Evolutionary conservation across 2,888 invertebrate genomes (phyloP), one percentile per base, ranked within the genome.

Genomic region (Sarcophaga rosellei): DNA sequence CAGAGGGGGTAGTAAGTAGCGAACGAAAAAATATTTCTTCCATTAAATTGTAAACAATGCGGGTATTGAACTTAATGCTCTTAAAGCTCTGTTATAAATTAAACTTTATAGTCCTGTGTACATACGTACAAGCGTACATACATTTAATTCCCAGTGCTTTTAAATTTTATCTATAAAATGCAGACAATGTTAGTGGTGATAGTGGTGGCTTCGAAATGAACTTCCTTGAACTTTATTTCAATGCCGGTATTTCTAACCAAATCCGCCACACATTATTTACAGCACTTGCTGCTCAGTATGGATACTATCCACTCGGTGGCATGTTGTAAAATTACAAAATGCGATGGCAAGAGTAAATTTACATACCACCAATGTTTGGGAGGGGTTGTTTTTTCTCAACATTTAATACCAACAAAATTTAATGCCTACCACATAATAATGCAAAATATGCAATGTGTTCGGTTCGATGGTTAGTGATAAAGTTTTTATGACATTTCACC

Each of bases 181-280:
- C 35, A 53, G 17, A 53, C 17, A 53, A 17, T 53, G 17, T 53
- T 53, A 35, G 35, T 10, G 35, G 35, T 35, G 35, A 53, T 53
- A 53, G 53, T 53, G 53, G 53, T 53, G 53, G 53, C 12, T 15
- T 3, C 17, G 21, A 68, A 81, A 81, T 77, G 75, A 81, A 84
- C 78, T 86, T 78, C 84, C 81, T 78, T 86, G 77, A 84, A 86
- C 86, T 76, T 12, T 69, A 10, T 68, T 72, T 76, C 61, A 12
- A 12, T 5, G 53, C 4, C 53, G 57, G 70, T 82, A 8, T 82
- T 53, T 82, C 20, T n/a, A 63, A 69, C 63, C 57, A 69, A 79
- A 84, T 79, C 84, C 75, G 74, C 84, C 75, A 63, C 79, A 84
- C 63, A 79, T 82, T 75, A 84, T 75, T 84, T 84, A 68, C 70